phyloP scores from a whole-genome alignment of 2,888 invertebrate species.

The Notodonta ziczac region DNA sequence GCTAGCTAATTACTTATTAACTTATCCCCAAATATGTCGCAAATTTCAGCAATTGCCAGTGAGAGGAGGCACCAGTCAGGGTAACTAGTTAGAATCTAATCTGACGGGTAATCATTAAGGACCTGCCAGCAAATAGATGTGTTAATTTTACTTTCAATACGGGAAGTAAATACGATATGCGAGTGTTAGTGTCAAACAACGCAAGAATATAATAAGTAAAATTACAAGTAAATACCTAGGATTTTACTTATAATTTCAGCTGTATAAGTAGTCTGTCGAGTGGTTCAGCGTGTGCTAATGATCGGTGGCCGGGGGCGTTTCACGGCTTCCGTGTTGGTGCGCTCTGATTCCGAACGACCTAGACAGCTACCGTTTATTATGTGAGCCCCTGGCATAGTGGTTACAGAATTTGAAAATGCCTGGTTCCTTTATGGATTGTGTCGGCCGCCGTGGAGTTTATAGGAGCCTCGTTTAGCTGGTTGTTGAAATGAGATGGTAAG shows the following conservation, averaged over 20 bases:
- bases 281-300: constrained; percentile 22
- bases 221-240: neutral
- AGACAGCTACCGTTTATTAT: neutral
- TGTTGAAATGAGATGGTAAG: too few relatives aligned
- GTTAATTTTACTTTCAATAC: neutral
- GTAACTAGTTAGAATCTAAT: too few relatives aligned
- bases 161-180: neutral
- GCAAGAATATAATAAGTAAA: neutral
- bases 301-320: constrained; percentile 11
- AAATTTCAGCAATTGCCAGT: too few relatives aligned
- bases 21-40: too few relatives aligned
- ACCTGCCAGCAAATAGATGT: neutral
- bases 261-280: neutral
- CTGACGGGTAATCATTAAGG: neutral
- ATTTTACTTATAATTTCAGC: neutral
- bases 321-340: constrained; percentile 39
- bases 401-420: constrained; percentile 3
- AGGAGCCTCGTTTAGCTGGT: too few relatives aligned
- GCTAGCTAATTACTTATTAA: too few relatives aligned
- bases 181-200: neutral
- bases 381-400: neutral
- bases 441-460: neutral
- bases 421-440: neutral
- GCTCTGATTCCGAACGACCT: constrained; percentile 31
- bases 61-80: too few relatives aligned